Evolutionary conservation across 2,797 vertebrate genomes (phyloP).

Genomic region (Bradypodion pumilum): DNA sequence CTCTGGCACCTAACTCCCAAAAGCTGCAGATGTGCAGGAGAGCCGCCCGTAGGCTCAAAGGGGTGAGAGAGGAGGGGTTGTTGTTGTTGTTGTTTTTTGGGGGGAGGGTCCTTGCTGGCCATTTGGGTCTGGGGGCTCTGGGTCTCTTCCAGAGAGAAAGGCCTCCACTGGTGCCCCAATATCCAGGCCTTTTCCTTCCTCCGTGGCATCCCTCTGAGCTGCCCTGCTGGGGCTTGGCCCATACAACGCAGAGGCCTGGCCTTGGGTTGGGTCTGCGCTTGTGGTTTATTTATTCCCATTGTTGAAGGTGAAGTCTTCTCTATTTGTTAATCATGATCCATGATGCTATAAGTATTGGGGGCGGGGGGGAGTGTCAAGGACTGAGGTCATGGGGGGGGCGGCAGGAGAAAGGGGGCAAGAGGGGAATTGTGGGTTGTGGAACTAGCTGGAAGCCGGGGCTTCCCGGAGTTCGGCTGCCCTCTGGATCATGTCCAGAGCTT

Average conservation of each 20-base stretch:
- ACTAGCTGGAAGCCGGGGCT: constrained; percentile 45
- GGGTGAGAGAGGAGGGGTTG: too few relatives aligned
- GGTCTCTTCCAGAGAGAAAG: too few relatives aligned
- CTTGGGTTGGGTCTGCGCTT: not conserved
- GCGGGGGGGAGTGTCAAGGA: not conserved
- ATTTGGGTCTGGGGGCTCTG: not conserved
- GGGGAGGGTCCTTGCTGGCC: too few relatives aligned
- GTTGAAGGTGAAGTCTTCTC: not conserved
- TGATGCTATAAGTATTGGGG: not conserved
- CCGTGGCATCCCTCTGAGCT: too few relatives aligned
- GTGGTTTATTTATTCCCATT: constrained; percentile 22
- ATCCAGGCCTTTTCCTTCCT: not conserved
- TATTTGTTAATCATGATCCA: constrained; percentile 28
- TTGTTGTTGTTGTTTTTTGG: too few relatives aligned
- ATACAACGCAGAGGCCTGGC: too few relatives aligned
- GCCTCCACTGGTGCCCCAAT: too few relatives aligned
- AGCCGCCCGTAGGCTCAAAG: too few relatives aligned
- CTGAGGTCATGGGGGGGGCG: not conserved
- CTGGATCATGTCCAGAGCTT: constrained; percentile 69
- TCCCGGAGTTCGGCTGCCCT: constrained; percentile 36
- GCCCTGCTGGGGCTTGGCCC: too few relatives aligned
- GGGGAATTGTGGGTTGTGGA: not conserved
- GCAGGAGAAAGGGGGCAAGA: not conserved
- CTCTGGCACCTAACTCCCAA: too few relatives aligned
- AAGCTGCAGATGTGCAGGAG: too few relatives aligned